Evolutionary conservation across 2,888 invertebrate species (phyloP).

Genomic region (Aspidapion aeneum): DNA sequence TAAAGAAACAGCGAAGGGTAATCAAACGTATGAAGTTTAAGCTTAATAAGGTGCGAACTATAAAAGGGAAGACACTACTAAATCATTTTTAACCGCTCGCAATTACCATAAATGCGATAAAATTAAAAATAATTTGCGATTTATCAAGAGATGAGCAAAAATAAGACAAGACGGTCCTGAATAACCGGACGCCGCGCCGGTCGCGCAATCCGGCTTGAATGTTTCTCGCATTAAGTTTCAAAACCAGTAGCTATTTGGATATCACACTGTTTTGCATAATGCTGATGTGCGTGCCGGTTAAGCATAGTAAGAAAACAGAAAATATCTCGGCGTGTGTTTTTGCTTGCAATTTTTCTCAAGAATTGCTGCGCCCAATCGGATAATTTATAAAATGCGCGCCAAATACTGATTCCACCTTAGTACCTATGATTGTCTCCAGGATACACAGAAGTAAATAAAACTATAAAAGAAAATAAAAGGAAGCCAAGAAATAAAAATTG

Average conservation of each 20-base stretch:
- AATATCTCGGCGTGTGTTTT: not conserved
- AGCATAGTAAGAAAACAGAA: not conserved
- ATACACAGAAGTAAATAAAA: too few relatives aligned
- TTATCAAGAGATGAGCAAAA: not conserved
- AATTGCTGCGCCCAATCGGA: not conserved
- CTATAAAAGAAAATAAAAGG: too few relatives aligned
- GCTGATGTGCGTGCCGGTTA: not conserved
- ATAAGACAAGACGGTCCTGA: not conserved
- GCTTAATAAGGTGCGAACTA: not conserved
- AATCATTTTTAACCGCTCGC: not conserved
- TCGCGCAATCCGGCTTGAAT: too few relatives aligned
- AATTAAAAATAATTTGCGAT: not conserved
- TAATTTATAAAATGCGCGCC: too few relatives aligned
- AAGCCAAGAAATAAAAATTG: too few relatives aligned
- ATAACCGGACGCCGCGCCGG: not conserved
- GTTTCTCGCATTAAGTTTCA: constrained; percentile 21
- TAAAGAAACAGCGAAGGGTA: too few relatives aligned
- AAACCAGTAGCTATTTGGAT: constrained; percentile 28
- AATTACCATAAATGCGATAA: not conserved
- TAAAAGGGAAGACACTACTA: not conserved
- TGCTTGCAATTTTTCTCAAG: not conserved
- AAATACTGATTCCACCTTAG: too few relatives aligned
- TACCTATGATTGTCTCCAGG: too few relatives aligned
- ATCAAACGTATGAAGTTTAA: not conserved
- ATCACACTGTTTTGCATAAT: constrained; percentile 22